Conservation (phyloP, 2,113 vertebrate genomes). For the Trichomycterus rosablanca region DNA sequence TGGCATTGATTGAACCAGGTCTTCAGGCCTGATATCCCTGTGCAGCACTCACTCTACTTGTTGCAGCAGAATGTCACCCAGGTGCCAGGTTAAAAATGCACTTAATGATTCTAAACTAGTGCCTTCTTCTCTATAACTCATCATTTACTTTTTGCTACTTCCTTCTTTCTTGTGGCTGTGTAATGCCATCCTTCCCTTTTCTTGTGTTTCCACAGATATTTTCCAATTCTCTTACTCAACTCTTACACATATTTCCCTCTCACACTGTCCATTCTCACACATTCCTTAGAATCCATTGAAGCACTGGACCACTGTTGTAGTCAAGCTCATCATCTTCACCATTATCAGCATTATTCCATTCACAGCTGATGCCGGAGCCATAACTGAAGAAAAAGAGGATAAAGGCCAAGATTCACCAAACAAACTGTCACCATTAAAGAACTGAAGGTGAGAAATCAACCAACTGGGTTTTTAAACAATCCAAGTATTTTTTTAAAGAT, state of each 20-base stretch:
- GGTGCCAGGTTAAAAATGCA: too few relatives aligned
- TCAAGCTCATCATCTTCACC: slow-evolving; percentile 67
- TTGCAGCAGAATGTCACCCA: too few relatives aligned
- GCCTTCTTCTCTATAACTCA: background rate
- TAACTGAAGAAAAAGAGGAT: slow-evolving; percentile 76
- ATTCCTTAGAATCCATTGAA: slow-evolving; percentile 76
- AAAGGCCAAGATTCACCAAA: slow-evolving; percentile 46
- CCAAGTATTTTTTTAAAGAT: background rate
- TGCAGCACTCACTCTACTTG: too few relatives aligned
- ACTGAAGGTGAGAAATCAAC: slow-evolving; percentile 75
- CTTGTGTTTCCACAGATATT: slow-evolving; percentile 15
- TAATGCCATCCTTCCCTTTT: slow-evolving; percentile 27
- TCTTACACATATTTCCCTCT: background rate
- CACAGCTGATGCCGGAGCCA: slow-evolving; percentile 78
- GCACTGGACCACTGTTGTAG: slow-evolving; percentile 74
- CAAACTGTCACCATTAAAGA: too few relatives aligned
- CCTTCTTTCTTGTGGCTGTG: slow-evolving; percentile 24
- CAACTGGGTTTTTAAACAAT: background rate
- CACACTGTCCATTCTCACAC: slow-evolving; percentile 31
- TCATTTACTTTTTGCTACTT: slow-evolving; percentile 17
- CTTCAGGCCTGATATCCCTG: too few relatives aligned
- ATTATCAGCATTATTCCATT: slow-evolving; percentile 75
- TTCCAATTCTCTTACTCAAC: slow-evolving; percentile 11
- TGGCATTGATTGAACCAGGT: too few relatives aligned
- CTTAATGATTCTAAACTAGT: background rate